These are phyloP conservation scores for Buathra laborator DNA, from an alignment of 2,888 invertebrate genomes.

Conservation along the genomic window DNA sequence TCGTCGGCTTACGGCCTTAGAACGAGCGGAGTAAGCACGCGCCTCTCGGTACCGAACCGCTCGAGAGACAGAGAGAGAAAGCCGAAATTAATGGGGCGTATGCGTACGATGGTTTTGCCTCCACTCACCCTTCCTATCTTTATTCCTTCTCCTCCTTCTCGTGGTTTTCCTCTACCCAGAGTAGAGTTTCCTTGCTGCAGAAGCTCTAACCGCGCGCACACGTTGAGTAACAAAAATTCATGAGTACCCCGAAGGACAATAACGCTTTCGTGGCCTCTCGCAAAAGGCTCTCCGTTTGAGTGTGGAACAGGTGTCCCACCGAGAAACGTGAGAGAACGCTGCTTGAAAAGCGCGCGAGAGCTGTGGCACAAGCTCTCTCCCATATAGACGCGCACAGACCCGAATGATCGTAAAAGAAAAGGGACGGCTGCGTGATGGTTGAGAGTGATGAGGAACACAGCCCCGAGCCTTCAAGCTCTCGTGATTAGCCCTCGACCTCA, in stretches of 20 bases:
- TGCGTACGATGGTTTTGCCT: slow-evolving; percentile 56
- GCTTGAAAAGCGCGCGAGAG: background rate
- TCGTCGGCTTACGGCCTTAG: slow-evolving; percentile 57
- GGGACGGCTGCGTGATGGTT: slow-evolving; percentile 12
- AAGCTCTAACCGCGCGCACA: slow-evolving; percentile 43
- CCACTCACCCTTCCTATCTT: slow-evolving; percentile 27
- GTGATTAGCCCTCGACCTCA: slow-evolving; percentile 45
- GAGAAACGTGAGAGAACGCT: background rate
- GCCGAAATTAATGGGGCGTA: slow-evolving; percentile 58
- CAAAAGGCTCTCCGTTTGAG: slow-evolving; percentile 21
- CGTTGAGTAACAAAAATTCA: slow-evolving; percentile 56
- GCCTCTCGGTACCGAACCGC: slow-evolving; percentile 37
- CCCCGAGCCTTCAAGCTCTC: background rate
- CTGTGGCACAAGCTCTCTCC: background rate
- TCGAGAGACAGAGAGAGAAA: slow-evolving; percentile 25
- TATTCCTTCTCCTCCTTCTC: slow-evolving; percentile 8
- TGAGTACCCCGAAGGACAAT: slow-evolving; percentile 46
- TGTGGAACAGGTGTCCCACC: slow-evolving; percentile 38
- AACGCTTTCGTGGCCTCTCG: slow-evolving; percentile 36
- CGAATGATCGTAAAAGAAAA: slow-evolving; percentile 13
- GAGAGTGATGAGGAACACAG: slow-evolving; percentile 3
- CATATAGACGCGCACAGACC: background rate
- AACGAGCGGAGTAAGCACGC: slow-evolving; percentile 41
- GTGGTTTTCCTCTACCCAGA: background rate
- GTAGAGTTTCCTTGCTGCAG: slow-evolving; percentile 18